Evolutionary conservation across 2,888 invertebrate genomes (phyloP), one percentile per base, ranked within the genome.

Genomic region (Drosophila ezoana): DNA sequence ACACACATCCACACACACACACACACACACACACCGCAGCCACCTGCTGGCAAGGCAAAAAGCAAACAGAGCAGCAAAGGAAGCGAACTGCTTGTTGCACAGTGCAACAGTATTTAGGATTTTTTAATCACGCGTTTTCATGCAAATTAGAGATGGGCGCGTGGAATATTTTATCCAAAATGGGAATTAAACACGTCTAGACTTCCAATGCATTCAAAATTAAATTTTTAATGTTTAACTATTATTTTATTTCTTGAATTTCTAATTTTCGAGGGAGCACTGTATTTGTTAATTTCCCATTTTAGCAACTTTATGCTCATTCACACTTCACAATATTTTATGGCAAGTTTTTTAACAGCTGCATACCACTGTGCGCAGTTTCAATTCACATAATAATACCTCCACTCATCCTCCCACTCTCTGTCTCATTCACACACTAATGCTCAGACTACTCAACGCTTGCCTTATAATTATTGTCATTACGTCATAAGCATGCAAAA

Each of bases 401-500:
- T 47, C 40, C 49, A 72, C 54, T 71, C 35, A 49, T 18, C 37
- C 60, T 48, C 60, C 43, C 54, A 41, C 63, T 52, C n/a, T 33
- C 35, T n/a, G 41, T 44, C 41, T 47, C 44, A 11, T 41, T 44
- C 33, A 37, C 45, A 44, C 28, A 54, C 58, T 52, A 48, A 38
- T 20, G 28, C 20, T 32, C 23, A 41, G 43, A 48, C 23, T 54
- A 28, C 44, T 37, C 40, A 20, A 23, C 35, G 20, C 38, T 60
- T 56, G 58, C 41, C 40, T 56, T 69, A 70, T 71, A 74, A 81
- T 81, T 68, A 79, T 84, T 73, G 56, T 76, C 81, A 76, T 82
- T 82, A 76, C 81, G 84, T 82, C 81, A 82, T 71, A 74, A 70
- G 56, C 73, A 82, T 72, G 70, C 69, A 67, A 72, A 73, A 62